Base-by-base conservation (phyloP, 2,888 invertebrate species). In the Epirrhoe alternata region DNA sequence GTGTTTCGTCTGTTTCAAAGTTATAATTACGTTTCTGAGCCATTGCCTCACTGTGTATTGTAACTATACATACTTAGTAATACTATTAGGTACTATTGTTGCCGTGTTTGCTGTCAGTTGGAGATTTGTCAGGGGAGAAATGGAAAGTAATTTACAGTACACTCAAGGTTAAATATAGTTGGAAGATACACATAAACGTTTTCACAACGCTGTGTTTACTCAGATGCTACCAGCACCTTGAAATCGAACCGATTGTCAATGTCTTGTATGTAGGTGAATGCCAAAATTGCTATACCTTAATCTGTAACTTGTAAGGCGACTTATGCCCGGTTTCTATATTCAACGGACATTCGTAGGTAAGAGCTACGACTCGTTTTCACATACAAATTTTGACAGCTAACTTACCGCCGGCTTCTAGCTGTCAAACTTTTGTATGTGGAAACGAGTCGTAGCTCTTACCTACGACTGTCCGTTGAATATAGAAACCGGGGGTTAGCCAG, bases 261-360 rank as follows among this genome's bases (percentile, higher is more conserved):
- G 70, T 51, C 68, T 73, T 69, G 66, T 60, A 74, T 72, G 61
- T 76, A 74, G 76, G 77, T 77, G 72, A 80, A 76, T 80, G 74
- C 71, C 74, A 74, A 70, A 53, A 68, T 51, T 66, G 63, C 38
- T 66, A 54, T 69, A 56, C 47, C 57, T 31, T 10, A 12, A 42
- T 42, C 38, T 42, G 30, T 49, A 31, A 12, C 49, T 33, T 7
- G 49, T 49, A 14, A 55, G 49, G 55, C 35, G 50, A 50, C 50
- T 55, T 61, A n/a, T n/a, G n/a, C n/a, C n/a, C n/a, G n/a, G n/a
- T n/a, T n/a, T n/a, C n/a, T n/a, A n/a, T n/a, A n/a, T n/a, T n/a
- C n/a, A n/a, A n/a, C n/a, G n/a, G n/a, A n/a, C n/a, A n/a, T n/a
- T n/a, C n/a, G n/a, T n/a, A n/a, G n/a, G n/a, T n/a, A n/a, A n/a